These are phyloP conservation scores for Myiozetetes cayanensis DNA, from an alignment of 2,113 vertebrate species.

Conservation along the genomic window DNA sequence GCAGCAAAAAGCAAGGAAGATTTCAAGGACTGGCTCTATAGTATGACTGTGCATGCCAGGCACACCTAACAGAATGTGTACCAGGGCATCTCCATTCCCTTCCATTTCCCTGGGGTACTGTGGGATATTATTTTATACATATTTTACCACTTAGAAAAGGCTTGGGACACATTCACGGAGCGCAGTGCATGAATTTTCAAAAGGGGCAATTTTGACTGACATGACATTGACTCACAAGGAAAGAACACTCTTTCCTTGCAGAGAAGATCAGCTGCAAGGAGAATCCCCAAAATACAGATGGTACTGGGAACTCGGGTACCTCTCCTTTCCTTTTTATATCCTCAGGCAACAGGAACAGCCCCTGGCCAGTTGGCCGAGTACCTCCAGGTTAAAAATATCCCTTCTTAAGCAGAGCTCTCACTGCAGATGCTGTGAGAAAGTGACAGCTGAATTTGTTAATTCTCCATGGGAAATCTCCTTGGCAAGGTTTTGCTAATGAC, in stretches of 20 bases:
- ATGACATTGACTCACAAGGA: background rate
- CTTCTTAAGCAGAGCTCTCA: background rate
- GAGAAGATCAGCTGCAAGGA: background rate
- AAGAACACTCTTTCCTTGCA: background rate
- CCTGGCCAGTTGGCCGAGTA: background rate
- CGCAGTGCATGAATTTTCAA: background rate
- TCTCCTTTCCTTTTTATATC: background rate
- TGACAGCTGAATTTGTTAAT: background rate
- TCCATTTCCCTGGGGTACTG: background rate
- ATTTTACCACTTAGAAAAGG: background rate
- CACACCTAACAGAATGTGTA: background rate
- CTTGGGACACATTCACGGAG: background rate
- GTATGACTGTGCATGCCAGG: background rate
- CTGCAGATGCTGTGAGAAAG: background rate
- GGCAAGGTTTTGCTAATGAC: background rate
- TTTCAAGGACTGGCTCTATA: background rate
- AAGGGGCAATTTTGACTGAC: background rate
- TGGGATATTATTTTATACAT: background rate
- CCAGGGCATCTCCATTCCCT: background rate
- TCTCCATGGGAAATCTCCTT: conserved; percentile 20
- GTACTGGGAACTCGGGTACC: background rate
- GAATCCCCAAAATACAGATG: background rate
- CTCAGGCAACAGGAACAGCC: background rate
- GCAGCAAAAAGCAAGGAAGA: background rate
- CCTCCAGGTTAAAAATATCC: conserved; percentile 6